A percentile compares a stretch with the other conserved stretches of the same genome.
Evolutionary conservation across 2,113 vertebrate species (phyloP).

Genomic region (Semnornis frantzii): DNA sequence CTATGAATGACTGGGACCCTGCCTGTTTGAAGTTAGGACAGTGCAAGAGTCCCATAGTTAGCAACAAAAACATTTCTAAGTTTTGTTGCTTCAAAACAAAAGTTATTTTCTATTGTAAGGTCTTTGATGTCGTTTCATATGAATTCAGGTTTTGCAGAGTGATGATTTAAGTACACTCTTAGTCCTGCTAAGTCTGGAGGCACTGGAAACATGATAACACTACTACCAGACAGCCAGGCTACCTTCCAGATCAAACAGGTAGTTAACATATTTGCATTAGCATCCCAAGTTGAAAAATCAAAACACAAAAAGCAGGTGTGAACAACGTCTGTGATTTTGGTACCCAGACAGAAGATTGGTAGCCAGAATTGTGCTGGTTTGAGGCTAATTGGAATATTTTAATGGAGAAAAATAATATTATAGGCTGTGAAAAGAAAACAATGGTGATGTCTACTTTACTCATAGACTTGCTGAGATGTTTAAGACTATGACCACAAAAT

Average conservation of each 20-base stretch:
- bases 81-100: background rate
- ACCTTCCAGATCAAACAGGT: background rate
- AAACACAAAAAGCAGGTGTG: background rate
- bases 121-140: background rate
- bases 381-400: too few species aligned
- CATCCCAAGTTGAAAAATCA: background rate
- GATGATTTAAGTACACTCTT: background rate
- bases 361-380: background rate
- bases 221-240: background rate
- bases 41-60: background rate
- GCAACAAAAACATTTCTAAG: background rate
- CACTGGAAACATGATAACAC: background rate
- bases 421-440: too few species aligned
- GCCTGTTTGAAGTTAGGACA: background rate
- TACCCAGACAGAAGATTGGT: background rate
- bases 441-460: too few species aligned
- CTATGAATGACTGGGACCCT: rapidly evolving
- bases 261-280: background rate
- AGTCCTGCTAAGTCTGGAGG: background rate
- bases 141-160: background rate
- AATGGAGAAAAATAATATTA: too few species aligned
- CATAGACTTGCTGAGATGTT: too few species aligned
- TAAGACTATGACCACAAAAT: too few species aligned
- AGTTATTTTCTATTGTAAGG: background rate
- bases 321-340: background rate